Conservation (phyloP, 2,113 vertebrate genomes). For the Uropsilus gracilis region DNA sequence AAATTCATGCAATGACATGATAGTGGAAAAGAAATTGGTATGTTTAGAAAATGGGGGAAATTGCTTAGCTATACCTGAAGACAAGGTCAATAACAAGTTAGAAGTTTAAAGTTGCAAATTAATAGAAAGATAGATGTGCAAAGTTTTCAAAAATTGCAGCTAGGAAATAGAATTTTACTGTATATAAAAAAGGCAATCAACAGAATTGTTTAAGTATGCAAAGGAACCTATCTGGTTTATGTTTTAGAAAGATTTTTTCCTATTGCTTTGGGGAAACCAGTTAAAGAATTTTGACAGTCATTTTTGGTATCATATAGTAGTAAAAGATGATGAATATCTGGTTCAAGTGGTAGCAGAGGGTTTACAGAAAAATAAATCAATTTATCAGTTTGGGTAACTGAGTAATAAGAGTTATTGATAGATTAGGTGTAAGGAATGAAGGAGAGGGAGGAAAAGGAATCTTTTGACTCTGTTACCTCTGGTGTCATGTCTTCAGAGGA, state of each 20-base stretch:
- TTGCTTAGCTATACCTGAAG: neutral
- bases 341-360: neutral
- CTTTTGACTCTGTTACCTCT: neutral
- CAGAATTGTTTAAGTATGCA: neutral
- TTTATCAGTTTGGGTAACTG: neutral
- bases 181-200: neutral
- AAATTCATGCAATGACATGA: neutral
- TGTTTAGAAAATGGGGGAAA: neutral
- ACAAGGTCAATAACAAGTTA: neutral
- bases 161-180: neutral
- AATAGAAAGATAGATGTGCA: neutral
- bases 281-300: neutral
- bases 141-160: neutral
- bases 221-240: neutral
- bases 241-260: neutral
- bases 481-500: no score
- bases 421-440: neutral
- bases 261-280: neutral
- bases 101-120: neutral
- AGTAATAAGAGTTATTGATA: neutral
- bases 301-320: neutral
- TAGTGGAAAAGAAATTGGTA: neutral
- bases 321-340: neutral
- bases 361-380: neutral
- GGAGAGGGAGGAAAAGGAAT: neutral